Conservation (phyloP, 2,888 invertebrate species). For the Anticlea derivata region DNA sequence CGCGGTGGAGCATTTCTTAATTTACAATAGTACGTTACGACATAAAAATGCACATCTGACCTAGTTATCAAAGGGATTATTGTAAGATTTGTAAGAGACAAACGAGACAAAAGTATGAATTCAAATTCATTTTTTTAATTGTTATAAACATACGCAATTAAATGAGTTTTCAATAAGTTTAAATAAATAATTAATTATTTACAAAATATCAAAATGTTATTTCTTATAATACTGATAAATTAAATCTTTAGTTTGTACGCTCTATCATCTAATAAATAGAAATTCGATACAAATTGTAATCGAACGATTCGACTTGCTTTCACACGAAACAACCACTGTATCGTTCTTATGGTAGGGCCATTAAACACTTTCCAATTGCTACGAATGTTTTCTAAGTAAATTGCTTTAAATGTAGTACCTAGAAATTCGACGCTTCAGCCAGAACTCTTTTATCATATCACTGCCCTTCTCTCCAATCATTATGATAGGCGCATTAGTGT, state of each 20-base stretch:
- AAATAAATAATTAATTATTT: conserved; percentile 33
- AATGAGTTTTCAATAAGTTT: conserved; percentile 19
- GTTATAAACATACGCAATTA: conserved; percentile 14
- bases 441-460: conserved; percentile 93
- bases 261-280: conserved; percentile 17
- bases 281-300: conserved; percentile 10
- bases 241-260: conserved; percentile 39
- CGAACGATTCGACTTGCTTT: conserved; percentile 5
- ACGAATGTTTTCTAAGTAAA: too few relatives aligned
- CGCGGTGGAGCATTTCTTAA: conserved; percentile 15
- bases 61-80: conserved; percentile 34
- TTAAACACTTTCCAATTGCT: not conserved
- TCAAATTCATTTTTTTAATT: conserved; percentile 23
- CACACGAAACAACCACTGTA: conserved; percentile 9
- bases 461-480: conserved; percentile 96
- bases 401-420: conserved; percentile 63
- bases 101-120: conserved; percentile 24
- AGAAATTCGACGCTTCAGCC: conserved; percentile 85
- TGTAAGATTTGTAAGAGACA: conserved; percentile 31
- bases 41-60: conserved; percentile 33
- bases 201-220: conserved; percentile 16
- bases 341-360: conserved; percentile 4
- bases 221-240: conserved; percentile 39
- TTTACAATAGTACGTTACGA: conserved; percentile 29
- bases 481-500: conserved; percentile 93